Base-by-base conservation (phyloP, 2,113 vertebrate species). In the Ictidomys tridecemlineatus region DNA sequence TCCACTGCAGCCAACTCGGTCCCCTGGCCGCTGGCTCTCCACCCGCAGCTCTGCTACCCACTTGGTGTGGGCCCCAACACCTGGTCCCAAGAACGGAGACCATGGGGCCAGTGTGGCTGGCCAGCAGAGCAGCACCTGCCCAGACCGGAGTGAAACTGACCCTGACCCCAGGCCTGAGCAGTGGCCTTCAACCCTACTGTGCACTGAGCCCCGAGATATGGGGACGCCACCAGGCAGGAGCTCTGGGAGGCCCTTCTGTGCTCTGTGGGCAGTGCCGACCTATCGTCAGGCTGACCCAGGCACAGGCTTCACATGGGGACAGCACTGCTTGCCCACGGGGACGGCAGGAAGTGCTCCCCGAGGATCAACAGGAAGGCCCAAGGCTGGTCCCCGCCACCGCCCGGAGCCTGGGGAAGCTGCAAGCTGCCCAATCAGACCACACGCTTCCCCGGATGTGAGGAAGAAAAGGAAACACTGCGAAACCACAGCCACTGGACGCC, bases 331-430 rank as follows among this genome's bases (percentile, higher is more conserved):
- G 72, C 58, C n/a, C 3, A 42, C 72, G 42, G 39, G 28, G 85
- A 30, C 8, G 3, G 58, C 88, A 85, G 80, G 88, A 91, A 86
- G 82, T 11, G 28, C 39, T 85, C 90, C 87, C 89, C 79, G 51
- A 45, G 51, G 53, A 32, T 34, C 13, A 22, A 32, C 24, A 78
- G 72, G 82, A 76, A 70, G 17, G 17, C 32, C 13, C 14, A 30
- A 9, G 87, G 86, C 69, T 42, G 76, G 63, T 42, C 63, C 48
- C 12, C 14, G 51, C 51, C 58, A 79, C 34, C 6, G 74, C 61
- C 10, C 18, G 28, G n/a, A 24, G 32, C 77, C n/a, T 9, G 67
- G 37, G 67, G 34, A 22, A 10, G 51, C 89, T 51, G 80, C 26
- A n/a, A 67, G 34, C 56, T 37, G n/a, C 39, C 32, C 42, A 5